A percentile compares a stretch with the other conserved stretches of the same genome.
Conservation (phyloP, 2,888 invertebrate genomes). For the Rhingia rostrata region DNA sequence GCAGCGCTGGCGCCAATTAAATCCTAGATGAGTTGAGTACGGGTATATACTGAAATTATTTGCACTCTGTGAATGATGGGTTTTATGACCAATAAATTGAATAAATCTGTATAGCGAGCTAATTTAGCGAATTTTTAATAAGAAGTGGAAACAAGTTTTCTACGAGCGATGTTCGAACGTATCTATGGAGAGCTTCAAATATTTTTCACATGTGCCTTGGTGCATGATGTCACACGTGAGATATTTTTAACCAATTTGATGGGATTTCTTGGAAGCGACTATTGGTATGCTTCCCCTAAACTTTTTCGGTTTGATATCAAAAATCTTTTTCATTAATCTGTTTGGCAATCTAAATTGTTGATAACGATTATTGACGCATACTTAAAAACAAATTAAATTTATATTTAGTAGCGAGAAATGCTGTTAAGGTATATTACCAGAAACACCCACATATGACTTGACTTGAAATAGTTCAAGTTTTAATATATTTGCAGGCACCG, state of each 20-base stretch:
- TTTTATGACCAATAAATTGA: constrained; percentile 47
- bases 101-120: constrained; percentile 36
- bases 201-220: neutral
- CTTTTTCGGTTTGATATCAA: neutral
- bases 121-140: constrained; percentile 45
- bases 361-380: neutral
- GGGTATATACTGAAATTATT: constrained; percentile 33
- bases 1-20: constrained; percentile 64
- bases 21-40: constrained; percentile 4
- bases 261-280: neutral
- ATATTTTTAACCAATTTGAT: constrained; percentile 13
- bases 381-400: constrained; percentile 5
- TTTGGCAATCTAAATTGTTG: neutral
- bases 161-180: neutral
- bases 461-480: no score
- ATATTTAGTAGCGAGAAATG: neutral
- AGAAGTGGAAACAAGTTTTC: constrained; percentile 23
- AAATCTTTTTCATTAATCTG: constrained; percentile 2
- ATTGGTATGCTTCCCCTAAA: neutral
- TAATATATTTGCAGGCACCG: no score
- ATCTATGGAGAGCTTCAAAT: neutral
- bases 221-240: neutral
- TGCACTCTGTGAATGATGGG: neutral
- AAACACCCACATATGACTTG: no score
- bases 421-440: neutral